Conservation (phyloP, 2,797 vertebrate genomes). For the Cynodonichthys magdalenae region DNA sequence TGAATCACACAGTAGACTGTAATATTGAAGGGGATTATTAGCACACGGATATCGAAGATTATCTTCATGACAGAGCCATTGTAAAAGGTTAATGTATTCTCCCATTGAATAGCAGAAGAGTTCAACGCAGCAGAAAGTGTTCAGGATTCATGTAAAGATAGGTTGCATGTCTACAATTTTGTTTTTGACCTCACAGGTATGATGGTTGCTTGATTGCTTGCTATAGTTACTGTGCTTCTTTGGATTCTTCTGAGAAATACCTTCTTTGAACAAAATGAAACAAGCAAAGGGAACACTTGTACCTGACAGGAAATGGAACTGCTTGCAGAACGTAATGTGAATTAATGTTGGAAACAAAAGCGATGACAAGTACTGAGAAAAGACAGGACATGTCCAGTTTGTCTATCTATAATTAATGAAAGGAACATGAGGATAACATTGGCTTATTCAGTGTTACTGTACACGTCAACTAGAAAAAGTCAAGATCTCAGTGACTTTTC, state of each 20-base stretch:
- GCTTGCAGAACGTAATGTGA: constrained; percentile 29
- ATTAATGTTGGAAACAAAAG: constrained; percentile 6
- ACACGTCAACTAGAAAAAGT: too few relatives aligned
- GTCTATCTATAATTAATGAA: constrained; percentile 30
- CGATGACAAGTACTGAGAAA: background rate
- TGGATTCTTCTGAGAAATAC: constrained; percentile 41
- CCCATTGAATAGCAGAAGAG: background rate
- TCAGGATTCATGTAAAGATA: constrained; percentile 2
- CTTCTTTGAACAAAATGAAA: constrained; percentile 28
- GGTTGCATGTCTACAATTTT: background rate
- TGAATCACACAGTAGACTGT: constrained; percentile 35
- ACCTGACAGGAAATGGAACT: constrained; percentile 17
- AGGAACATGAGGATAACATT: constrained; percentile 4
- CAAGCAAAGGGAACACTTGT: background rate
- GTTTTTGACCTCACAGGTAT: constrained; percentile 10
- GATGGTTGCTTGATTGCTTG: constrained; percentile 33
- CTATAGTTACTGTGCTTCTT: constrained; percentile 29
- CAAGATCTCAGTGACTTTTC: too few relatives aligned
- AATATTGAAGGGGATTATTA: constrained; percentile 50
- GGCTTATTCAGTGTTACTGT: too few relatives aligned
- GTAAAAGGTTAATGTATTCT: constrained; percentile 70
- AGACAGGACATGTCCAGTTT: constrained; percentile 19
- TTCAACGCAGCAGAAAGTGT: background rate
- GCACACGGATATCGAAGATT: constrained; percentile 46
- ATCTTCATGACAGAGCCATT: constrained; percentile 17